Conservation (phyloP, 1,140 invertebrate genomes). For the Branchinecta lynchi region DNA sequence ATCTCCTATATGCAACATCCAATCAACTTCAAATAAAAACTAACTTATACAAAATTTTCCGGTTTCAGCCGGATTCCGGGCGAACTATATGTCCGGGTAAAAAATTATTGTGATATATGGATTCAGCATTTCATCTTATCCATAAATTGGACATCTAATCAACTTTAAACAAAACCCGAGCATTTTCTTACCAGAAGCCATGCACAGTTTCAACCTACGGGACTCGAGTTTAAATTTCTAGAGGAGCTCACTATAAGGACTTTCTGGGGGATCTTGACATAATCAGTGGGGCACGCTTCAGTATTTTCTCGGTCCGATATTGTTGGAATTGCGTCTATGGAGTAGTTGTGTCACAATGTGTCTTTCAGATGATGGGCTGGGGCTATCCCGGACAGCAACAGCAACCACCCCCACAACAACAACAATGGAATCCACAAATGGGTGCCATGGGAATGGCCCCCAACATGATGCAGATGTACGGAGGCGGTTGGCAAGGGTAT, state of each 20-base stretch:
- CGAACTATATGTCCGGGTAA: no score
- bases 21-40: no score
- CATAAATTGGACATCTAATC: no score
- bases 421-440: not conserved
- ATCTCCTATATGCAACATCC: no score
- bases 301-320: not conserved
- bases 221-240: no score
- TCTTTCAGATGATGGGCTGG: conserved; percentile 8
- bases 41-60: no score
- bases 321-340: not conserved
- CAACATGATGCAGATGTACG: conserved; percentile 10
- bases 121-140: no score
- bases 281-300: not conserved
- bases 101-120: no score
- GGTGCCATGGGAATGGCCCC: not conserved
- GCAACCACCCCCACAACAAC: not conserved
- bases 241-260: not conserved
- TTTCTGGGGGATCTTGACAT: not conserved
- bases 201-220: no score
- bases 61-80: no score
- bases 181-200: no score
- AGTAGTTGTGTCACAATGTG: not conserved
- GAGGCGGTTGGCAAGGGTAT: not conserved
- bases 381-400: not conserved
- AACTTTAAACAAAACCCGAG: not conserved